phyloP scores from a whole-genome alignment of 2,113 vertebrate genomes.

The Grammomys dolichurus region DNA sequence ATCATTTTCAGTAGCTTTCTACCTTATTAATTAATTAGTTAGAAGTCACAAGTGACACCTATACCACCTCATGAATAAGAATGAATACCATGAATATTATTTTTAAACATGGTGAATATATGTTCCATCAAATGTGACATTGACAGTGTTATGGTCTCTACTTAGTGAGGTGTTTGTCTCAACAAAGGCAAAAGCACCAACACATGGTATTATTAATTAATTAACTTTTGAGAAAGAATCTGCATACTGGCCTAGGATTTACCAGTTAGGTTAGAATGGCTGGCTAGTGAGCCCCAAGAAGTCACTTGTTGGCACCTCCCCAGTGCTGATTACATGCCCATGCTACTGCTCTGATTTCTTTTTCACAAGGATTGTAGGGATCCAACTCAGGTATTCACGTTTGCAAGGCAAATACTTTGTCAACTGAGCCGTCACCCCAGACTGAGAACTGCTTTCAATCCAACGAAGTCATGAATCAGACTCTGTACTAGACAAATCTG shows the following conservation, averaged over 20 bases:
- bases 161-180: neutral
- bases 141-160: neutral
- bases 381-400: neutral
- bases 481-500: neutral
- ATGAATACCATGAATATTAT: neutral
- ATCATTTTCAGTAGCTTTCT: neutral
- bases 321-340: neutral
- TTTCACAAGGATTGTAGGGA: neutral
- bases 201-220: neutral
- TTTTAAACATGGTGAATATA: conserved; percentile 24
- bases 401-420: neutral
- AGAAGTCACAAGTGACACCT: conserved; percentile 53
- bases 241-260: neutral
- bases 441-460: neutral
- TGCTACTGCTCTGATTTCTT: too few relatives aligned
- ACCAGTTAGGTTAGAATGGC: neutral
- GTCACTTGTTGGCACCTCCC: neutral
- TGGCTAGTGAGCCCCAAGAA: neutral
- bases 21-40: neutral
- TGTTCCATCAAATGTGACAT: neutral
- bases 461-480: neutral
- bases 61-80: neutral
- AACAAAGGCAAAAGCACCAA: neutral
- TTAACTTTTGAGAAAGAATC: neutral
- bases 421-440: neutral